Conservation (phyloP, 2,113 vertebrate genomes). For the Aspidoscelis tigris region DNA sequence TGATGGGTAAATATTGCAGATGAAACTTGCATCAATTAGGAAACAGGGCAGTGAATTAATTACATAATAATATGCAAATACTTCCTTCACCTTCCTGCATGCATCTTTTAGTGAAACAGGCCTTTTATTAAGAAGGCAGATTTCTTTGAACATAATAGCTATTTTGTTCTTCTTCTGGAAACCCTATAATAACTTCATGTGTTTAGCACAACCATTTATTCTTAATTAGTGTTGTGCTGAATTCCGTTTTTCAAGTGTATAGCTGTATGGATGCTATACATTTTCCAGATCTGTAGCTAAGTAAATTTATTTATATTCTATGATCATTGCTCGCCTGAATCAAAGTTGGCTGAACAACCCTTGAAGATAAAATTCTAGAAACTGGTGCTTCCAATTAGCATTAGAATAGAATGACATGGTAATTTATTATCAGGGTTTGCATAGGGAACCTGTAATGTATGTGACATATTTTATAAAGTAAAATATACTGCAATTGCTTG, state of each 20-base stretch:
- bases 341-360: not conserved
- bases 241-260: too few relatives aligned
- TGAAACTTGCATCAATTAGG: not conserved
- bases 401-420: not conserved
- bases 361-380: not conserved
- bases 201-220: too few relatives aligned
- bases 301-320: not conserved
- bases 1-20: too few relatives aligned
- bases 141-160: not conserved
- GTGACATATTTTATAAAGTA: not conserved
- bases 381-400: not conserved
- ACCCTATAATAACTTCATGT: too few relatives aligned
- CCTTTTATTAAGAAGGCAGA: not conserved
- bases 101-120: not conserved
- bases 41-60: not conserved
- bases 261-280: too few relatives aligned
- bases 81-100: not conserved
- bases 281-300: not conserved
- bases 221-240: too few relatives aligned
- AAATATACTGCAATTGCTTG: not conserved
- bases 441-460: not conserved
- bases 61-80: not conserved
- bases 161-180: not conserved
- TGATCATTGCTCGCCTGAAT: not conserved
- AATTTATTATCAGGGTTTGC: not conserved